A percentile compares a stretch with the other conserved stretches of the same genome.
These are phyloP conservation scores for Artibeus lituratus DNA, from an alignment of 2,797 vertebrate genomes.

Conservation along the genomic window DNA sequence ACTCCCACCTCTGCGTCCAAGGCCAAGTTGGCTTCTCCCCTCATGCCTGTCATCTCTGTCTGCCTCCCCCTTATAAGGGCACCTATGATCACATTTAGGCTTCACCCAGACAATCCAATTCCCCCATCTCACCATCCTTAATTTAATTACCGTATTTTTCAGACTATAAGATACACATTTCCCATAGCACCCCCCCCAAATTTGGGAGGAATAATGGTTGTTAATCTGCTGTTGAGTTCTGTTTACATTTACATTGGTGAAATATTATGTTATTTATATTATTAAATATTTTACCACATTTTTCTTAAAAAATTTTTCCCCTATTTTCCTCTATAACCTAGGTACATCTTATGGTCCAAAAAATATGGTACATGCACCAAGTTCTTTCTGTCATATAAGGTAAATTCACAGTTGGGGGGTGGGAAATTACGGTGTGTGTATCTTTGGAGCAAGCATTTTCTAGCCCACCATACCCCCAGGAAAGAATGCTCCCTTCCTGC, in stretches of 20 bases:
- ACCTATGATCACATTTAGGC: neutral
- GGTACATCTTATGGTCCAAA: too few relatives aligned
- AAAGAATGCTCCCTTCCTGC: neutral
- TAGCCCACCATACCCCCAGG: neutral
- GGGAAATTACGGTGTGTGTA: neutral
- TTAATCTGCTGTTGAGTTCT: too few relatives aligned
- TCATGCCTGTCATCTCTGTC: neutral
- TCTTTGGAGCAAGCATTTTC: neutral
- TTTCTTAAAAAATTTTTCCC: too few relatives aligned
- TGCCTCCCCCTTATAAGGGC: neutral
- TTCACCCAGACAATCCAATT: neutral
- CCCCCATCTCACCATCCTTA: neutral
- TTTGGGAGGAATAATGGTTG: too few relatives aligned
- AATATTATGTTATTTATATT: too few relatives aligned
- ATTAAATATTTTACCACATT: too few relatives aligned
- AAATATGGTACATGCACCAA: neutral
- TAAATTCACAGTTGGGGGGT: neutral
- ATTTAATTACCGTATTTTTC: neutral
- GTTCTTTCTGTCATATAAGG: neutral
- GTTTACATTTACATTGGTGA: too few relatives aligned
- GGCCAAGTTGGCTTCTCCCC: neutral
- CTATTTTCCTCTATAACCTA: too few relatives aligned
- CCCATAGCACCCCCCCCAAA: too few relatives aligned
- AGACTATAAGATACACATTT: too few relatives aligned
- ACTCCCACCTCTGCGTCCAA: neutral